phyloP scores from a whole-genome alignment of 2,888 invertebrate genomes.

The Lamellibrachia columna region DNA sequence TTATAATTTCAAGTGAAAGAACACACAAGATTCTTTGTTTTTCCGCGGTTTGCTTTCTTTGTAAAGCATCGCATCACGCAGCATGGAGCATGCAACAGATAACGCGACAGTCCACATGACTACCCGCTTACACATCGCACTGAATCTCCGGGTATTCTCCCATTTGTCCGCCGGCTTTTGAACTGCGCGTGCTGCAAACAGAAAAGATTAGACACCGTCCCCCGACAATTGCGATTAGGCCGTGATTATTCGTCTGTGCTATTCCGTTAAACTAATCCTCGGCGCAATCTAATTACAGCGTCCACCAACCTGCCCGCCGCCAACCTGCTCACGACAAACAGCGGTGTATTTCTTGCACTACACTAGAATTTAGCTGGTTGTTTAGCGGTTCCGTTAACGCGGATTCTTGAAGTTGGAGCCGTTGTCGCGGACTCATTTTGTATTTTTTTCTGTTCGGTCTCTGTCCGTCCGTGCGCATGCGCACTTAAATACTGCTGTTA shows the following conservation, averaged over 20 bases:
- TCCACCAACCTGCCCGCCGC: not conserved
- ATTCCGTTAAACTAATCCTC: slow-evolving; percentile 11
- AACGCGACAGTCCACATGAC: too few species aligned
- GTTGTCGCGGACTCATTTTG: not conserved
- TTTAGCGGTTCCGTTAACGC: not conserved
- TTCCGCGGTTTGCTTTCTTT: too few species aligned
- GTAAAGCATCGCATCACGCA: too few species aligned
- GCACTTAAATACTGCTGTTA: too few species aligned
- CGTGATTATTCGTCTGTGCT: slow-evolving; percentile 11
- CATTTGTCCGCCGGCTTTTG: slow-evolving; percentile 10
- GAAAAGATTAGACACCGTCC: slow-evolving; percentile 16
- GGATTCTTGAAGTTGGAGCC: not conserved
- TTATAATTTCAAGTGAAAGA: too few species aligned
- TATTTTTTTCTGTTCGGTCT: too few species aligned
- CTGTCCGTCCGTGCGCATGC: too few species aligned
- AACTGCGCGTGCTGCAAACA: not conserved
- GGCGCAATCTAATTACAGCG: not conserved
- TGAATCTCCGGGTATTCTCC: not conserved
- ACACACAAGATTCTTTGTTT: too few species aligned
- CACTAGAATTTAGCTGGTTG: not conserved
- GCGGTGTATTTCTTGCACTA: not conserved
- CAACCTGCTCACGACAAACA: not conserved
- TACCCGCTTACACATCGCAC: too few species aligned
- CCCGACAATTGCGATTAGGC: slow-evolving; percentile 16
- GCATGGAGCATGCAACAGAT: too few species aligned